Conservation (phyloP, 2,888 invertebrate genomes). For the Chaitophorus viminalis region DNA sequence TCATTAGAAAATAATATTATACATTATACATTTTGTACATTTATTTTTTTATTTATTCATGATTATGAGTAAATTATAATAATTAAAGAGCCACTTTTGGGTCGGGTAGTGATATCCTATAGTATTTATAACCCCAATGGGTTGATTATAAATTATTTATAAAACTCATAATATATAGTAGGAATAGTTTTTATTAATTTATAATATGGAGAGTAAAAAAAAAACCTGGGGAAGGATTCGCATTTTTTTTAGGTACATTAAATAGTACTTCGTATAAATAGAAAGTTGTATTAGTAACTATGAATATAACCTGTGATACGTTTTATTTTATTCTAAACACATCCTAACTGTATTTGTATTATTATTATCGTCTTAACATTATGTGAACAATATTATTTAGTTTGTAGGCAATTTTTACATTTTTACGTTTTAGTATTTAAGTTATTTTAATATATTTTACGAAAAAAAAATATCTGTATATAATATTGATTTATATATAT, state of each 20-base stretch:
- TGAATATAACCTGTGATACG: slow-evolving; percentile 59
- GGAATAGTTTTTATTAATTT: not conserved
- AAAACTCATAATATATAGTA: not conserved
- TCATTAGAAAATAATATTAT: slow-evolving; percentile 40
- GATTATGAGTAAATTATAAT: slow-evolving; percentile 6
- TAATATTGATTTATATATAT: not conserved
- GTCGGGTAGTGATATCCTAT: slow-evolving; percentile 53
- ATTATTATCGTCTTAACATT: slow-evolving; percentile 49
- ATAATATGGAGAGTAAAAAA: not conserved
- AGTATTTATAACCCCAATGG: slow-evolving; percentile 6
- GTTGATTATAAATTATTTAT: slow-evolving; percentile 34
- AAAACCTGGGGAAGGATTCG: slow-evolving; percentile 46
- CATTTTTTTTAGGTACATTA: slow-evolving; percentile 24
- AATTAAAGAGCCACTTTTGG: slow-evolving; percentile 39
- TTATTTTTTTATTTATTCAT: not conserved
- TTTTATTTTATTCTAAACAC: slow-evolving; percentile 51
- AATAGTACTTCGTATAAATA: not conserved
- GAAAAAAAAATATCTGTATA: not conserved
- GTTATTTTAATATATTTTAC: slow-evolving; percentile 26
- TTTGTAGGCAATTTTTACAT: slow-evolving; percentile 59
- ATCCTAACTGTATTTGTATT: slow-evolving; percentile 57
- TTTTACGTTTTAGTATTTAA: slow-evolving; percentile 54
- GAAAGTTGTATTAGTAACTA: slow-evolving; percentile 11
- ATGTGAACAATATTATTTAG: slow-evolving; percentile 58
- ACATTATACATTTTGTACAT: not conserved